A percentile compares a stretch with the other conserved stretches of the same genome.
phyloP scores from a whole-genome alignment of 1,140 invertebrate genomes.

The Parapsyche elsis region DNA sequence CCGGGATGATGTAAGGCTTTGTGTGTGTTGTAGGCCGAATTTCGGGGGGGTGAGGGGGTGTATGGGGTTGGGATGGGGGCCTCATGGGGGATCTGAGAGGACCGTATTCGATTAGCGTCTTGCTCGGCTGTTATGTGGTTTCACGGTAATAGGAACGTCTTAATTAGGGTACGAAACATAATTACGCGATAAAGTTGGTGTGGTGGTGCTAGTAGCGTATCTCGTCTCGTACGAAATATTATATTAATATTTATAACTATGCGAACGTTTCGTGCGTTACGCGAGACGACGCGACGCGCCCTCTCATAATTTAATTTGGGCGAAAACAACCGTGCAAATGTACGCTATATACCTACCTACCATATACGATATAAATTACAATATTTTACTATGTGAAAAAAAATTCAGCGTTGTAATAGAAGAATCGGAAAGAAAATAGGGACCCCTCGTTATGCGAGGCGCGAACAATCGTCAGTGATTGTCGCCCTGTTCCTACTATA shows the following conservation, averaged over 20 bases:
- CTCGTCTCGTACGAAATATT: conserved; percentile 17
- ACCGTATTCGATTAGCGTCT: conserved; percentile 56
- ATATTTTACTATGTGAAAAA: background rate
- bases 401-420: background rate
- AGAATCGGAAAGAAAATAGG: background rate
- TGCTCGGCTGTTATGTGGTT: conserved; percentile 53
- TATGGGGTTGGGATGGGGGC: conserved; percentile 10
- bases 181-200: conserved; percentile 53
- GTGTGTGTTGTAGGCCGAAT: background rate
- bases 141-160: conserved; percentile 54
- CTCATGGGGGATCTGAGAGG: conserved; percentile 43
- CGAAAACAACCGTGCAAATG: conserved; percentile 13
- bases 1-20: conserved; percentile 45
- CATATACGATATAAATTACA: background rate
- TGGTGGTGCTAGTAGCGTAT: background rate
- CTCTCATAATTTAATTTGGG: conserved; percentile 24
- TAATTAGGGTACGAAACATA: conserved; percentile 53
- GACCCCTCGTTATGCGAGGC: background rate
- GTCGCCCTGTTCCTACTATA: conserved; percentile 5
- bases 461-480: conserved; percentile 45
- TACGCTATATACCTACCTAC: background rate
- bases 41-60: background rate
- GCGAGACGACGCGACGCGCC: conserved; percentile 1
- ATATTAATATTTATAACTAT: conserved; percentile 30
- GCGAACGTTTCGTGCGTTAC: conserved; percentile 17